phyloP scores from a whole-genome alignment of 2,113 vertebrate species.

The Anseranas semipalmata region DNA sequence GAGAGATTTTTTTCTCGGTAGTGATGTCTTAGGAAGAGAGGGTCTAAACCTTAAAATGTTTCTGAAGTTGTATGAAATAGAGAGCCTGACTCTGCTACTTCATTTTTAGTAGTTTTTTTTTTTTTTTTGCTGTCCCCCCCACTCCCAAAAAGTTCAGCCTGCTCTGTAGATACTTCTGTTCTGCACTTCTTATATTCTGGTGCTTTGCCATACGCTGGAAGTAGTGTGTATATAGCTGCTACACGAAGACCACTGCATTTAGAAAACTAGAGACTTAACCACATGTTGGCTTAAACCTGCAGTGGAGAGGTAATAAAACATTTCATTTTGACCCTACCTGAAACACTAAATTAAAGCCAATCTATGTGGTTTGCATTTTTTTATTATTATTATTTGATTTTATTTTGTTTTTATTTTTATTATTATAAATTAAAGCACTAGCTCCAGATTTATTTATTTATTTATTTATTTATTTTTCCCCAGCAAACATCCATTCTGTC shows the following conservation, averaged over 20 bases:
- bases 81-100: too few species aligned
- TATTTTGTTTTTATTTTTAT: neutral
- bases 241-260: neutral
- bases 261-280: neutral
- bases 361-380: rapidly evolving
- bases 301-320: neutral
- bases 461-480: too few species aligned
- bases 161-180: neutral
- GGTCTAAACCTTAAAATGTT: too few species aligned
- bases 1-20: neutral
- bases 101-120: too few species aligned
- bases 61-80: too few species aligned
- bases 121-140: too few species aligned
- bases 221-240: rapidly evolving
- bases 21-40: too few species aligned
- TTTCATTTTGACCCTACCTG: neutral
- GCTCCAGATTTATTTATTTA: too few species aligned
- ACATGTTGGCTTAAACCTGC: neutral
- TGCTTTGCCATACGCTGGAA: neutral
- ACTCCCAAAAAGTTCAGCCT: too few species aligned
- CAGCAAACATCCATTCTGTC: neutral
- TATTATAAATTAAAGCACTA: neutral
- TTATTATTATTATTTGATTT: too few species aligned
- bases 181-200: neutral
- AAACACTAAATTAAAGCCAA: neutral